Percentiles rank a stretch among this genome's conserved stretches.
phyloP scores from a whole-genome alignment of 2,113 vertebrate species.

The Poicephalus meyeri region DNA sequence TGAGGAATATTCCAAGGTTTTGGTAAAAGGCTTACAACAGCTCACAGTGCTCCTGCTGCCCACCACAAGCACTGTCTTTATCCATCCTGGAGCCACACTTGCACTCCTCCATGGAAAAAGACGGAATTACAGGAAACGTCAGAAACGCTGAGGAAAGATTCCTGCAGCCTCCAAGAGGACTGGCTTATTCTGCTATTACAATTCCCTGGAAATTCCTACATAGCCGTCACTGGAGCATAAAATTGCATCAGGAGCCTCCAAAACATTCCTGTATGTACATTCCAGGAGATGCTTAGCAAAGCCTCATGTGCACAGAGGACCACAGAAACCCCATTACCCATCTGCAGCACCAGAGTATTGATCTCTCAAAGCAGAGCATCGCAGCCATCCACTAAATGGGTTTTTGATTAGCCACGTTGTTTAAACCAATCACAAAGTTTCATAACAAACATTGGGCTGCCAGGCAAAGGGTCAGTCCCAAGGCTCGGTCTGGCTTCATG shows the following conservation, averaged over 20 bases:
- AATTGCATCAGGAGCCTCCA: conserved; percentile 28
- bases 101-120: conserved; percentile 32
- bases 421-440: background rate
- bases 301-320: background rate
- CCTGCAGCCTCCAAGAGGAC: conserved; percentile 18
- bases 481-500: background rate
- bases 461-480: conserved; percentile 34
- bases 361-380: background rate
- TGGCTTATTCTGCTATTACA: conserved; percentile 37
- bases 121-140: conserved; percentile 8
- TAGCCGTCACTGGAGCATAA: conserved; percentile 34
- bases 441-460: background rate
- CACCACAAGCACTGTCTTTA: background rate
- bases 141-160: conserved; percentile 41
- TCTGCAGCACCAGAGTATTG: background rate
- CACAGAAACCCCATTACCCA: background rate
- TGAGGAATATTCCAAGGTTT: conserved; percentile 58
- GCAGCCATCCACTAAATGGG: background rate
- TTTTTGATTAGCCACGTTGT: background rate
- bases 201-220: conserved; percentile 55
- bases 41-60: conserved; percentile 2
- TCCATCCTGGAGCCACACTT: background rate
- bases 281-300: background rate
- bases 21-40: conserved; percentile 7
- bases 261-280: background rate